These are phyloP conservation scores for Fulica atra DNA, from an alignment of 2,113 vertebrate genomes.

Conservation along the genomic window DNA sequence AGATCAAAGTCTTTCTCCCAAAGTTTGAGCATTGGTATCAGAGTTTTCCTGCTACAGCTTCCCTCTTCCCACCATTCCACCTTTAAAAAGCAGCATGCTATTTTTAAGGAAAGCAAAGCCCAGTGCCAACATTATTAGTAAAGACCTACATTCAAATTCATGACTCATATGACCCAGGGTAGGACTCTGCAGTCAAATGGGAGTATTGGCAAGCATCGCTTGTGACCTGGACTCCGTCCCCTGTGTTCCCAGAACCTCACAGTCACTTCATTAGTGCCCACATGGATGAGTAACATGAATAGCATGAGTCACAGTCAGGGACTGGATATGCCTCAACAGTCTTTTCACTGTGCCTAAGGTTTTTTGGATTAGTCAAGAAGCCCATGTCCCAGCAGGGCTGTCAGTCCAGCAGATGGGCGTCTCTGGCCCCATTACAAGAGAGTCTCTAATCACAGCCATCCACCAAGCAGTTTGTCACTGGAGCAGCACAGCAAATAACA, in stretches of 20 bases:
- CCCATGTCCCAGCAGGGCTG: constrained; percentile 28
- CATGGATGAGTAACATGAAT: constrained; percentile 54
- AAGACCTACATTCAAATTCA: constrained; percentile 28
- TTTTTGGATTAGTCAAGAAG: constrained; percentile 35
- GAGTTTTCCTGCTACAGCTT: background rate
- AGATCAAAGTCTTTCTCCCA: background rate
- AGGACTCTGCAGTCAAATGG: constrained; percentile 9
- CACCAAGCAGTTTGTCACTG: background rate
- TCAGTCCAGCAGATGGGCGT: constrained; percentile 52
- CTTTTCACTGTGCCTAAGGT: constrained; percentile 42
- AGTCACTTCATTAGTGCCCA: constrained; percentile 68
- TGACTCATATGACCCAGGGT: constrained; percentile 55
- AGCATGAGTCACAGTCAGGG: constrained; percentile 56
- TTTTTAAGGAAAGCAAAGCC: constrained; percentile 21
- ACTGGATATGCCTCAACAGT: constrained; percentile 47
- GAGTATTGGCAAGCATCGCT: constrained; percentile 27
- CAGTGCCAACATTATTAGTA: background rate
- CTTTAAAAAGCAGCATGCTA: background rate
- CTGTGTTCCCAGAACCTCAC: constrained; percentile 56
- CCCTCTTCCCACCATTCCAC: background rate
- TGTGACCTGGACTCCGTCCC: constrained; percentile 41
- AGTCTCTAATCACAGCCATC: background rate
- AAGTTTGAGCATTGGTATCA: background rate
- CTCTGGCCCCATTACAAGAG: constrained; percentile 38
- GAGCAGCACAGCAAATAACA: background rate